phyloP scores from a whole-genome alignment of 1,140 invertebrate genomes.

The Drosophila bocki region DNA sequence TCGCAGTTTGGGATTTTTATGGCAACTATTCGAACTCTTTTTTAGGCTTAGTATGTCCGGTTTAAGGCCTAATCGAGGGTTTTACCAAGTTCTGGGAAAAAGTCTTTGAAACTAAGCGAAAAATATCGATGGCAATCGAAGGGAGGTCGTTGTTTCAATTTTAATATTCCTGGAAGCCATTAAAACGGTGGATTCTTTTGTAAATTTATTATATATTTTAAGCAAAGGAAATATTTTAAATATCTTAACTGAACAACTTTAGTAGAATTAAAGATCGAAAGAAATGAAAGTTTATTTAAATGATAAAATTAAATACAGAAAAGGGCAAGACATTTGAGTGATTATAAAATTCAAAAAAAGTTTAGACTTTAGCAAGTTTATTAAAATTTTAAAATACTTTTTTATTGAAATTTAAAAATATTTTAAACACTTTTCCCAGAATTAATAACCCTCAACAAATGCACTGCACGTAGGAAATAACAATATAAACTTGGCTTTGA shows the following conservation, averaged over 20 bases:
- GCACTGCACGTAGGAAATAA: neutral
- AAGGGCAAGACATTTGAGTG: neutral
- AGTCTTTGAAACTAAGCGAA: neutral
- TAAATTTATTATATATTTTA: neutral
- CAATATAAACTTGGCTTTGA: neutral
- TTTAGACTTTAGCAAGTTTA: too few species aligned
- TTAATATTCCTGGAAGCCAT: neutral
- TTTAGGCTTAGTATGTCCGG: conserved; percentile 15
- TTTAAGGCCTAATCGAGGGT: neutral
- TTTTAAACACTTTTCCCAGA: neutral
- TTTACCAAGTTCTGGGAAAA: conserved; percentile 14
- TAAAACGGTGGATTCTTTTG: neutral
- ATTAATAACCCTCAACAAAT: neutral
- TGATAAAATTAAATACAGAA: neutral
- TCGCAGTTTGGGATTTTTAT: conserved; percentile 6
- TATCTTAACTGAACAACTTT: too few species aligned
- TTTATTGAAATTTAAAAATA: too few species aligned
- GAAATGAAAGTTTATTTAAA: neutral
- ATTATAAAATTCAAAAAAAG: neutral
- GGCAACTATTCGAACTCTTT: neutral
- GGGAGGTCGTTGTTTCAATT: neutral
- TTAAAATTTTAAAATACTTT: too few species aligned
- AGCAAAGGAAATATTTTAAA: neutral
- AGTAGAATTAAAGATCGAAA: neutral
- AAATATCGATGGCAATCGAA: neutral